phyloP scores from a whole-genome alignment of 2,797 vertebrate genomes.

The Tachyglossus aculeatus region DNA sequence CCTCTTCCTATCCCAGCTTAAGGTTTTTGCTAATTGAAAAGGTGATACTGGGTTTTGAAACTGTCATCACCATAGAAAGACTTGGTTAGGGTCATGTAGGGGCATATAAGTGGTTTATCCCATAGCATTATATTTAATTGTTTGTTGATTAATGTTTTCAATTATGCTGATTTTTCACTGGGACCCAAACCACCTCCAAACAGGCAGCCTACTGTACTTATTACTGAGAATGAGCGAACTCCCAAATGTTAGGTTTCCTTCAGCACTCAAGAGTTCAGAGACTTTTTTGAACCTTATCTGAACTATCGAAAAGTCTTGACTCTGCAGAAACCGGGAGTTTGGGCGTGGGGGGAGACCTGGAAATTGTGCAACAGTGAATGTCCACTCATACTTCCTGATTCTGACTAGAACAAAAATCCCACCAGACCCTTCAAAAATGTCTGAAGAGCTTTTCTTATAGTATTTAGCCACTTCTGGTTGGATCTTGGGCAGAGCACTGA shows the following conservation, averaged over 20 bases:
- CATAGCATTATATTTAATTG: slow-evolving; percentile 27
- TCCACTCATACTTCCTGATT: slow-evolving; percentile 63
- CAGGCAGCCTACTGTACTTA: neutral
- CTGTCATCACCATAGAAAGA: slow-evolving; percentile 14
- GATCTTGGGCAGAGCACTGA: slow-evolving; percentile 11
- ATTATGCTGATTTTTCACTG: slow-evolving; percentile 34
- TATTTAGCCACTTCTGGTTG: slow-evolving; percentile 13
- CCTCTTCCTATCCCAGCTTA: neutral
- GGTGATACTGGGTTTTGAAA: too few species aligned
- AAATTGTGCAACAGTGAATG: slow-evolving; percentile 62
- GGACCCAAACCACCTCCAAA: slow-evolving; percentile 30
- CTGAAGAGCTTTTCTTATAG: slow-evolving; percentile 50
- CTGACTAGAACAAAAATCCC: slow-evolving; percentile 63
- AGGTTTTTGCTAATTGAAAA: too few species aligned
- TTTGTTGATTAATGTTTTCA: slow-evolving; percentile 42
- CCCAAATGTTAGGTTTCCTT: slow-evolving; percentile 35
- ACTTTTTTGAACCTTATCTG: slow-evolving; percentile 60
- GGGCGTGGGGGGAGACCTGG: slow-evolving; percentile 45
- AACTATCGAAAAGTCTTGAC: slow-evolving; percentile 53
- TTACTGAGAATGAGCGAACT: slow-evolving; percentile 31
- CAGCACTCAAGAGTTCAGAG: slow-evolving; percentile 23
- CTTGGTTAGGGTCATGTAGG: slow-evolving; percentile 27
- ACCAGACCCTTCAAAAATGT: slow-evolving; percentile 41
- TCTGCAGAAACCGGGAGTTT: slow-evolving; percentile 37
- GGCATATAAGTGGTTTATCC: slow-evolving; percentile 29